Percentiles rank a stretch among this genome's conserved stretches.
Evolutionary conservation across 2,113 vertebrate species (phyloP).

Genomic region (Natator depressus): DNA sequence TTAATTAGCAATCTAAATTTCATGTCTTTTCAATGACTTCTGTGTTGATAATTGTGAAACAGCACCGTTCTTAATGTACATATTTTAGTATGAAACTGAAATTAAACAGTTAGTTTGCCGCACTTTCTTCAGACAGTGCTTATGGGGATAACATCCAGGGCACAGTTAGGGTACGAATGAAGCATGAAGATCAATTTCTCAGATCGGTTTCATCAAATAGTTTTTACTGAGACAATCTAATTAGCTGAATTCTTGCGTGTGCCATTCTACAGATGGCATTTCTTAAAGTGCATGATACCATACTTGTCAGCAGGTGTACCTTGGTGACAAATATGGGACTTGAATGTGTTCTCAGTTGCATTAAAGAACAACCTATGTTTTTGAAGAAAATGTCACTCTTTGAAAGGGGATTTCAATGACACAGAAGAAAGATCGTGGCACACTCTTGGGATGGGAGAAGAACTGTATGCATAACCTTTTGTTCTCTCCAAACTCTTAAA

Average conservation of each 20-base stretch:
- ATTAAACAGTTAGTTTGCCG: slow-evolving; percentile 44
- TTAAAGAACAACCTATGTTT: slow-evolving; percentile 35
- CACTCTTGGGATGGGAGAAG: neutral
- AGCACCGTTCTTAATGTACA: neutral
- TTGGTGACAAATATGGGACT: slow-evolving; percentile 62
- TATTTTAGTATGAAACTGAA: neutral
- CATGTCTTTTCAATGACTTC: neutral
- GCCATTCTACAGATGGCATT: slow-evolving; percentile 23
- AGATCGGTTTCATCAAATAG: slow-evolving; percentile 81
- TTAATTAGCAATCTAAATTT: neutral
- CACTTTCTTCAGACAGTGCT: slow-evolving; percentile 71
- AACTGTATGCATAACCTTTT: neutral
- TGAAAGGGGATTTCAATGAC: neutral
- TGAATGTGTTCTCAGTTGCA: neutral
- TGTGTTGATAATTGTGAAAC: neutral
- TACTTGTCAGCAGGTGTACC: slow-evolving; percentile 52
- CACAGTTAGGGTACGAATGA: slow-evolving; percentile 78
- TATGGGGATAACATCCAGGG: slow-evolving; percentile 77
- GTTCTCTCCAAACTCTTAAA: neutral
- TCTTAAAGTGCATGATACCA: slow-evolving; percentile 47
- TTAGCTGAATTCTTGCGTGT: slow-evolving; percentile 63
- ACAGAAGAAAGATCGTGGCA: neutral
- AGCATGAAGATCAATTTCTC: slow-evolving; percentile 83
- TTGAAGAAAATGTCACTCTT: slow-evolving; percentile 1
- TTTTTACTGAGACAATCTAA: slow-evolving; percentile 78